A percentile compares a stretch with the other conserved stretches of the same genome.
Evolutionary conservation across 2,113 vertebrate genomes (phyloP).

Genomic region (Budorcas taxicolor): DNA sequence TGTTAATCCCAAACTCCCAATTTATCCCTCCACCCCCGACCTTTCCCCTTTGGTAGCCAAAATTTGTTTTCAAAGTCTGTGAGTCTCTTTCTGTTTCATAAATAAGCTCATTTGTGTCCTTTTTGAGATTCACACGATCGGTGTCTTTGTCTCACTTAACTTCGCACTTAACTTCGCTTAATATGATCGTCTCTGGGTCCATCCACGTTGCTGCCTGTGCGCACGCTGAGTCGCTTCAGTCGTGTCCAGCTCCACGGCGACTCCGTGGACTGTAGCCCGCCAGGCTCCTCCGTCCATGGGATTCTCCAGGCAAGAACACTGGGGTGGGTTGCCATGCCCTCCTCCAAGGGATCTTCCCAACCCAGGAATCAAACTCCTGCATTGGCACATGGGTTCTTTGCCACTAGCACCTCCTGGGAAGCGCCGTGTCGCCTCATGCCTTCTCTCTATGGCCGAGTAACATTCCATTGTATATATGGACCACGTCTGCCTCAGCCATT

Average conservation of each 20-base stretch:
- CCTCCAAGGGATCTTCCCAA: not conserved
- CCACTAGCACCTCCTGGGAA: not conserved
- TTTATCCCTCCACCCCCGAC: not conserved
- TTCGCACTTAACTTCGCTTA: not conserved
- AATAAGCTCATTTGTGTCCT: not conserved
- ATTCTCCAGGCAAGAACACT: not conserved
- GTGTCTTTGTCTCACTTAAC: not conserved
- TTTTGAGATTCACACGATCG: not conserved
- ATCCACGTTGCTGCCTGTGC: not conserved
- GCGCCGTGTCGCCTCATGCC: rapidly evolving
- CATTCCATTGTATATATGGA: not conserved
- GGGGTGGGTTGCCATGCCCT: not conserved
- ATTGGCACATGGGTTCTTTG: not conserved
- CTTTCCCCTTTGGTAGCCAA: not conserved
- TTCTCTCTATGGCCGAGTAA: not conserved
- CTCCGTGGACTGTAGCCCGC: not conserved
- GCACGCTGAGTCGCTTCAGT: not conserved
- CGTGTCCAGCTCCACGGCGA: rapidly evolving
- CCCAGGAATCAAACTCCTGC: not conserved
- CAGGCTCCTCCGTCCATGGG: not conserved
- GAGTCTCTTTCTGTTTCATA: not conserved
- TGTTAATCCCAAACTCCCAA: not conserved
- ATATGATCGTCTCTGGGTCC: not conserved
- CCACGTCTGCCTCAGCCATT: not conserved
- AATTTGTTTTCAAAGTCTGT: not conserved